A percentile compares a stretch with the other conserved stretches of the same genome.
These are phyloP conservation scores for Aselliscus stoliczkanus DNA, from an alignment of 2,797 vertebrate genomes.

Conservation along the genomic window DNA sequence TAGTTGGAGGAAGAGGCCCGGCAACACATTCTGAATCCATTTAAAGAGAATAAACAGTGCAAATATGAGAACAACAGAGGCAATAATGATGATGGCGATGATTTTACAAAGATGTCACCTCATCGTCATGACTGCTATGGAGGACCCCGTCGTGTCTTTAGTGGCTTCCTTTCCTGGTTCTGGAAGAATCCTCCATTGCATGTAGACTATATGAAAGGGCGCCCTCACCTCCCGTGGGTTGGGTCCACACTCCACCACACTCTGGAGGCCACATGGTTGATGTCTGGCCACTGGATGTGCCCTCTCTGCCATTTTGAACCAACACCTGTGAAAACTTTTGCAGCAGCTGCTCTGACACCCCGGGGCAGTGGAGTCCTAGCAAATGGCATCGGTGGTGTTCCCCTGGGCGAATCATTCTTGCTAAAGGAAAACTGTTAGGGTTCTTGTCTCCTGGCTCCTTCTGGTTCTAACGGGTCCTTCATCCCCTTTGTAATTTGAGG, in stretches of 20 bases:
- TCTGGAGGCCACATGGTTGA: neutral
- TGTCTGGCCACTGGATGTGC: accelerated
- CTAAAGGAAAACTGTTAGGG: neutral
- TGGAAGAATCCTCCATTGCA: neutral
- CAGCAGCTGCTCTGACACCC: neutral
- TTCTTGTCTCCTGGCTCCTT: neutral
- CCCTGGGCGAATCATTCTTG: accelerated
- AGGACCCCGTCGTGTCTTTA: neutral
- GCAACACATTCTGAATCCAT: neutral
- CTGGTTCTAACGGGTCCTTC: neutral
- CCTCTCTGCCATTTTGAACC: no score
- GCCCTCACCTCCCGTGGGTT: neutral
- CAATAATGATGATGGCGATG: neutral
- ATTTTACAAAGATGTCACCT: neutral
- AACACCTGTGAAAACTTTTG: neutral
- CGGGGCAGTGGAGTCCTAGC: neutral
- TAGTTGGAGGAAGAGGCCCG: neutral
- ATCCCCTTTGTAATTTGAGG: neutral
- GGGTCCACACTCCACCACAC: neutral
- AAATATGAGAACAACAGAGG: neutral
- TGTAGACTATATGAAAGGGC: accelerated
- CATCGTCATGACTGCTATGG: no score
- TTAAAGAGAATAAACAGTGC: neutral
- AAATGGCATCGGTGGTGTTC: accelerated
- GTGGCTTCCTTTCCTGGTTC: neutral